A percentile compares a stretch with the other conserved stretches of the same genome.
Conservation (phyloP, 2,113 vertebrate species). For the Hippocampus comes region DNA sequence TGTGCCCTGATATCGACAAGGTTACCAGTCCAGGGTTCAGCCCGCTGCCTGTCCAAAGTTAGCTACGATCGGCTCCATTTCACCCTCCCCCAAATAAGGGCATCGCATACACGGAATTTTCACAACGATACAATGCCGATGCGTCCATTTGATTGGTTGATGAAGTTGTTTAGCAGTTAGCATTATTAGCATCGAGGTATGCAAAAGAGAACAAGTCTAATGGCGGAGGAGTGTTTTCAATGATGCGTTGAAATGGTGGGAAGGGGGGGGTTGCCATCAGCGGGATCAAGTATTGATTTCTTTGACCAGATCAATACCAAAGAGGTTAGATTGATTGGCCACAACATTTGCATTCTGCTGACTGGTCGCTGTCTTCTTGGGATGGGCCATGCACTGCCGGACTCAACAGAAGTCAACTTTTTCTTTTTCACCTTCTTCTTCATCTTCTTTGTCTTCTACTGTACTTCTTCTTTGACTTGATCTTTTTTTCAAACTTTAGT, state of each 20-base stretch:
- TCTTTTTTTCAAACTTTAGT: too few relatives aligned
- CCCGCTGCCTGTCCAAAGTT: too few relatives aligned
- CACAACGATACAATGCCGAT: too few relatives aligned
- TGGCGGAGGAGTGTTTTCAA: neutral
- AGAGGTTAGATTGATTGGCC: neutral
- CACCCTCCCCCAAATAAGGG: too few relatives aligned
- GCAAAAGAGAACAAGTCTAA: neutral
- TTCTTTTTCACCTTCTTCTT: neutral
- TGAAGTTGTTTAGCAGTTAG: too few relatives aligned
- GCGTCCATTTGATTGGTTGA: too few relatives aligned
- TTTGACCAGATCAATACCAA: neutral
- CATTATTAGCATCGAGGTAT: too few relatives aligned
- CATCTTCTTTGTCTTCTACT: neutral
- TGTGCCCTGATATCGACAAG: too few relatives aligned
- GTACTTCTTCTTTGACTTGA: too few relatives aligned
- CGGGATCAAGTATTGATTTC: neutral
- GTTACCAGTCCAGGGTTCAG: too few relatives aligned
- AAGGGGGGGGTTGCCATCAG: neutral
- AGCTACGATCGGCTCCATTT: too few relatives aligned
- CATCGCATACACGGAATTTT: too few relatives aligned
- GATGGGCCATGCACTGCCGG: neutral
- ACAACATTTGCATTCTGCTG: conserved; percentile 7
- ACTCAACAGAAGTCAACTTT: neutral
- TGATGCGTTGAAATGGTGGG: neutral
- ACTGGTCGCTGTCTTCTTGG: neutral